A percentile compares a stretch with the other conserved stretches of the same genome.
Conservation (phyloP, 2,113 vertebrate genomes). For the Amphilophus citrinellus region DNA sequence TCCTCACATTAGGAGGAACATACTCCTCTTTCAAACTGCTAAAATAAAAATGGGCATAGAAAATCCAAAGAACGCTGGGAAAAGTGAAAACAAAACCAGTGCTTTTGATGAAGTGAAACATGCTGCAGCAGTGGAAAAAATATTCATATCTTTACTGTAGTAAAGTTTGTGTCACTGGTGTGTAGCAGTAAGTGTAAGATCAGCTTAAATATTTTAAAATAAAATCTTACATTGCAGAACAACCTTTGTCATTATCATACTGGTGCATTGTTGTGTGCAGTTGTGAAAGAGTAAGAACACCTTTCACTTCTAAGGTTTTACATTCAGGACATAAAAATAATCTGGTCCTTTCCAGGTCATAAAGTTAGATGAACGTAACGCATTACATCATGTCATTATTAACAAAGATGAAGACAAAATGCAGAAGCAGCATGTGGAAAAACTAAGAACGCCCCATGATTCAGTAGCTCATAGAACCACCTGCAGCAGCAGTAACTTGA, state of each 20-base stretch:
- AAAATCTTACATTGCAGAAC: background rate
- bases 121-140: no score
- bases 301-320: background rate
- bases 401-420: background rate
- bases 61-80: no score
- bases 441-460: background rate
- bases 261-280: no score
- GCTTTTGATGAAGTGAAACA: no score
- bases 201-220: background rate
- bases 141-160: no score
- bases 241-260: background rate
- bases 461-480: background rate
- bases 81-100: no score
- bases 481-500: background rate
- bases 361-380: background rate
- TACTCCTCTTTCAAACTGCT: no score
- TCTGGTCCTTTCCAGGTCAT: background rate
- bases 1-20: no score
- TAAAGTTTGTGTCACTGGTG: no score
- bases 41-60: no score
- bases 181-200: background rate
- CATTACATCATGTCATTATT: background rate
- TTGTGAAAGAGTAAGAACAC: rapidly evolving
- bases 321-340: no score
- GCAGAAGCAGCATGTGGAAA: background rate